A percentile compares a stretch with the other conserved stretches of the same genome.
Evolutionary conservation across 2,888 invertebrate species (phyloP).

Genomic region (Cremastobaeus sp.): DNA sequence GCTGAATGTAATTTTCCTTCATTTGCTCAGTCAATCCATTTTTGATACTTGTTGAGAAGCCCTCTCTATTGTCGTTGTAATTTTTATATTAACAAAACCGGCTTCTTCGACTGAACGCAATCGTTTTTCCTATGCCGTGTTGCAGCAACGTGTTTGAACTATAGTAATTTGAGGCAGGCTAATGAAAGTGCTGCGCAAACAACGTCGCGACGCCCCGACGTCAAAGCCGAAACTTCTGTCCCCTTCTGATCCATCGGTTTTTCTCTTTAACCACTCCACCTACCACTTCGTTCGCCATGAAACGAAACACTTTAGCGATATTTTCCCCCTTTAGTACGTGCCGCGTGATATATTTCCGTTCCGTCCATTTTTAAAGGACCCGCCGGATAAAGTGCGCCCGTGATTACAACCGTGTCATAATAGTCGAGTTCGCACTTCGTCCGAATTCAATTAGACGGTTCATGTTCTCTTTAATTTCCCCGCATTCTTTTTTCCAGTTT

Average conservation of each 20-base stretch:
- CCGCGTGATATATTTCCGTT: slow-evolving; percentile 33
- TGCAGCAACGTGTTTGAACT: slow-evolving; percentile 74
- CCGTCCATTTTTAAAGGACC: slow-evolving; percentile 27
- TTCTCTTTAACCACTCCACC: slow-evolving; percentile 60
- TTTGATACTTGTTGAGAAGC: too few relatives aligned
- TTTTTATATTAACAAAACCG: slow-evolving; percentile 37
- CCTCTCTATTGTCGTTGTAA: background rate
- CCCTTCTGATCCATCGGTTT: slow-evolving; percentile 61
- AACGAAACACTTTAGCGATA: slow-evolving; percentile 68
- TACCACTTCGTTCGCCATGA: slow-evolving; percentile 55
- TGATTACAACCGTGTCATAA: slow-evolving; percentile 46
- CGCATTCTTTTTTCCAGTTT: background rate
- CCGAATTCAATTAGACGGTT: slow-evolving; percentile 23
- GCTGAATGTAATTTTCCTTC: too few relatives aligned
- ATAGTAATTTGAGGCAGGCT: slow-evolving; percentile 77
- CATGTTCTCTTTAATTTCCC: slow-evolving; percentile 14
- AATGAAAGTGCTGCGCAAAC: slow-evolving; percentile 77
- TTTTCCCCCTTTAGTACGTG: slow-evolving; percentile 51
- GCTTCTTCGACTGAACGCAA: slow-evolving; percentile 75
- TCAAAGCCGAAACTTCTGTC: slow-evolving; percentile 74
- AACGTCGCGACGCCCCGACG: slow-evolving; percentile 76
- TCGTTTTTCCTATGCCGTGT: slow-evolving; percentile 68
- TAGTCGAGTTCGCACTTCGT: slow-evolving; percentile 28
- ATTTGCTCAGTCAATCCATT: too few relatives aligned
- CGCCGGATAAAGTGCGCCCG: slow-evolving; percentile 24